phyloP scores from a whole-genome alignment of 2,888 invertebrate genomes.

The Clepsis dumicolana region DNA sequence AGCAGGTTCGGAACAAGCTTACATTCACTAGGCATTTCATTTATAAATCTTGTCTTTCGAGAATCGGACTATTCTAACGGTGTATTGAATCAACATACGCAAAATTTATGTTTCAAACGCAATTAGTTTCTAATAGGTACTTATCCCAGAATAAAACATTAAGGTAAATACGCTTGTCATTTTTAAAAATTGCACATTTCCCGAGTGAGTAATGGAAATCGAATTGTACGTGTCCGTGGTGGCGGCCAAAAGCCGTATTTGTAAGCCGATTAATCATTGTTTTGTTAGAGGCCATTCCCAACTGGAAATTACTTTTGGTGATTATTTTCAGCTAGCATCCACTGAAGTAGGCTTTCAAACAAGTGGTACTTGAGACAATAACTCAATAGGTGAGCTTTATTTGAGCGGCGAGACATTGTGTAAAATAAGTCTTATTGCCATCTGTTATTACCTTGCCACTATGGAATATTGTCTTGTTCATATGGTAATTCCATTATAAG shows the following conservation, averaged over 20 bases:
- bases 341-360: not conserved
- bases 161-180: not conserved
- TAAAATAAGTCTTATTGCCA: not conserved
- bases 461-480: slow-evolving; percentile 28
- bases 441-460: slow-evolving; percentile 11
- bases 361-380: not conserved
- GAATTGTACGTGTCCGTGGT: not conserved
- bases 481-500: slow-evolving; percentile 52
- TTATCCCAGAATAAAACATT: not conserved
- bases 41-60: too few species aligned
- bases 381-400: slow-evolving; percentile 13
- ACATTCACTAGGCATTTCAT: too few species aligned
- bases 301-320: slow-evolving; percentile 4
- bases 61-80: too few species aligned
- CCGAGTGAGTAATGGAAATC: not conserved
- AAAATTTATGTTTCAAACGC: too few species aligned
- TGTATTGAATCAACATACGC: too few species aligned
- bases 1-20: too few species aligned
- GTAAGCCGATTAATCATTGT: slow-evolving; percentile 7
- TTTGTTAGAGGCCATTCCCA: not conserved
- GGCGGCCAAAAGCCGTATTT: not conserved
- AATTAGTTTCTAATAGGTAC: too few species aligned
- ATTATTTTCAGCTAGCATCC: slow-evolving; percentile 8
- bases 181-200: not conserved
- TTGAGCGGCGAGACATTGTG: not conserved